phyloP scores from a whole-genome alignment of 2,888 invertebrate species.

The Acanthosepion pharaonis region DNA sequence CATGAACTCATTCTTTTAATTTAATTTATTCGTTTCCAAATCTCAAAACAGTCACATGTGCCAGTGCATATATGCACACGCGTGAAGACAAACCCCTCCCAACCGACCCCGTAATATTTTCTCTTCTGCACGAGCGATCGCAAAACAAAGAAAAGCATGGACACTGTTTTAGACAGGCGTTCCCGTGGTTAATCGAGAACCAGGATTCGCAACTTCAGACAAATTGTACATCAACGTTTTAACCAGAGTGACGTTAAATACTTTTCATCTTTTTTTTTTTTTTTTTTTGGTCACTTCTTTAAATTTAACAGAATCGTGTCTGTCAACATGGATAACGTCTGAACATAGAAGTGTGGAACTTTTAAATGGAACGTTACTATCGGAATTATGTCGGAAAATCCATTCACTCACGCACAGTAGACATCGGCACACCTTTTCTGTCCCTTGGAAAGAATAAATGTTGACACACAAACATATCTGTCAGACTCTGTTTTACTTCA shows the following conservation, averaged over 20 bases:
- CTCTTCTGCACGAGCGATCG: neutral
- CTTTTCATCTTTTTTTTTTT: neutral
- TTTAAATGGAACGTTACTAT: neutral
- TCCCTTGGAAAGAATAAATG: neutral
- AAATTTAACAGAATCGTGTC: neutral
- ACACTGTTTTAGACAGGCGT: neutral
- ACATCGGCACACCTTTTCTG: neutral
- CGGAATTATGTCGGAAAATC: neutral
- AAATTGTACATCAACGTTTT: neutral
- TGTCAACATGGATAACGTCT: neutral
- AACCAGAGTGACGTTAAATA: neutral
- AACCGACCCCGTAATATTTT: neutral
- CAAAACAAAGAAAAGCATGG: neutral
- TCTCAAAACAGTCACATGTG: neutral
- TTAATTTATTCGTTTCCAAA: neutral
- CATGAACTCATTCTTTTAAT: neutral
- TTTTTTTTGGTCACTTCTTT: neutral
- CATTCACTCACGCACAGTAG: neutral
- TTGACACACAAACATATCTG: neutral
- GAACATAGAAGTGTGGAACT: neutral
- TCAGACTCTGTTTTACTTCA: neutral
- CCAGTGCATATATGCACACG: neutral
- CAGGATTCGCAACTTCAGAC: neutral
- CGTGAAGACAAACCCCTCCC: too few relatives aligned
- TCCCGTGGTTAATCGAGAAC: neutral